Base-by-base conservation (phyloP, 2,888 invertebrate genomes). In the Troglohyphantes excavatus region DNA sequence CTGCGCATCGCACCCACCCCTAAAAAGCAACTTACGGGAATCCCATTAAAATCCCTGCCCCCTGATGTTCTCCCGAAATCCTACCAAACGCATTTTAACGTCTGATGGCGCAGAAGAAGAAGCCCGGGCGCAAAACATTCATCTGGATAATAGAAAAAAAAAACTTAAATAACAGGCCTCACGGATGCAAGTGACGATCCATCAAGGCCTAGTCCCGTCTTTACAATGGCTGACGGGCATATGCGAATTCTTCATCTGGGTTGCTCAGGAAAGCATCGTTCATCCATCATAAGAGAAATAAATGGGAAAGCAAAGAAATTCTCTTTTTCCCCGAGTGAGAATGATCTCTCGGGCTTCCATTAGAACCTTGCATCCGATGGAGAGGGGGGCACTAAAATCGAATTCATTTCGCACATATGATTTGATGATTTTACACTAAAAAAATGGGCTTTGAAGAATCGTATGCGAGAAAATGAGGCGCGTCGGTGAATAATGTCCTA, bases 201-300 rank as follows among this genome's bases (percentile, higher is more conserved):
- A 53, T 53, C 53, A 53, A n/a, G 13, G 17, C 17, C 53, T n/a
- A 13, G n/a, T 53, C 39, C 39, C 13, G 7, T 13, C 39, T 13
- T 2, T 13, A 53, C 53, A 53, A 53, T 53, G 53, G 53, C 9
- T 53, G 53, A 53, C n/a, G 53, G 53, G 53, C 53, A 53, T 53
- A 53, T 53, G 53, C 53, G 53, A 9, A 17, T 53, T 17, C 53
- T 53, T 53, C 53, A 53, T 53, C 17, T 53, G 53, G 53, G 53
- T 53, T 9, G 13, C n/a, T 33, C 33, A 33, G 21, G 1, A 19
- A 11, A 7, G 68, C 68, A 21, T n/a, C 33, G 68, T 33, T 21
- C 68, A 68, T 68, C 68, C 33, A 68, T 68, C 68, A 68, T 21
- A 33, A 9, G 27, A 21, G n/a, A 68, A 68, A 68, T 39, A 9